A percentile compares a stretch with the other conserved stretches of the same genome.
Evolutionary conservation across 2,113 vertebrate genomes (phyloP).

Genomic region (Brienomyrus brachyistius): DNA sequence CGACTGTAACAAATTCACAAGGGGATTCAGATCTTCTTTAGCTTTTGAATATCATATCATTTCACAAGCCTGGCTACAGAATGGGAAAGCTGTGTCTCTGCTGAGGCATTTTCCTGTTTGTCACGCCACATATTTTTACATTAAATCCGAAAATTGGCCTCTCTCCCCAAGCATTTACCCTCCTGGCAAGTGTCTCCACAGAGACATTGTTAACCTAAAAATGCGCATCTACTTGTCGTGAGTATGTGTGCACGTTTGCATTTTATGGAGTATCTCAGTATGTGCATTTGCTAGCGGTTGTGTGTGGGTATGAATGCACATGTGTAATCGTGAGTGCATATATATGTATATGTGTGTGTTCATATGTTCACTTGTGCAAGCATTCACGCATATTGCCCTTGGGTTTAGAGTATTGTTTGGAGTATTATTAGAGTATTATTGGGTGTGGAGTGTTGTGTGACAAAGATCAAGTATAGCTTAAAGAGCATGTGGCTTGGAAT

Average conservation of each 20-base stretch:
- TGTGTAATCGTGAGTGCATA: neutral
- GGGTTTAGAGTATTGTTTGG: neutral
- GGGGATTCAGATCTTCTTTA: neutral
- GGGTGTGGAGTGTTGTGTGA: neutral
- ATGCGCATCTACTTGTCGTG: neutral
- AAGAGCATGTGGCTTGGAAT: neutral
- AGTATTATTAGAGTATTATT: neutral
- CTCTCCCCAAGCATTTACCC: neutral
- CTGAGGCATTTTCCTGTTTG: neutral
- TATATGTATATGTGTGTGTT: neutral
- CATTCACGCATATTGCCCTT: neutral
- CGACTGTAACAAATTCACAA: neutral
- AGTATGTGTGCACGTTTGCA: neutral
- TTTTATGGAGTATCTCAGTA: neutral
- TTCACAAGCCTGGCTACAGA: neutral
- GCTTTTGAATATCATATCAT: neutral
- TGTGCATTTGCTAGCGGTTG: neutral
- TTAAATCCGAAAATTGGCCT: conserved; percentile 6
- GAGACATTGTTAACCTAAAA: neutral
- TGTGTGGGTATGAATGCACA: neutral
- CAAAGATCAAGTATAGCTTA: neutral
- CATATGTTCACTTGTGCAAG: neutral
- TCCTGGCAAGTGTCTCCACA: no score
- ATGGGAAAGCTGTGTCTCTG: neutral
- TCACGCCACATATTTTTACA: conserved; percentile 5